Conservation (phyloP, 2,888 invertebrate species). For the Oscheius onirici region DNA sequence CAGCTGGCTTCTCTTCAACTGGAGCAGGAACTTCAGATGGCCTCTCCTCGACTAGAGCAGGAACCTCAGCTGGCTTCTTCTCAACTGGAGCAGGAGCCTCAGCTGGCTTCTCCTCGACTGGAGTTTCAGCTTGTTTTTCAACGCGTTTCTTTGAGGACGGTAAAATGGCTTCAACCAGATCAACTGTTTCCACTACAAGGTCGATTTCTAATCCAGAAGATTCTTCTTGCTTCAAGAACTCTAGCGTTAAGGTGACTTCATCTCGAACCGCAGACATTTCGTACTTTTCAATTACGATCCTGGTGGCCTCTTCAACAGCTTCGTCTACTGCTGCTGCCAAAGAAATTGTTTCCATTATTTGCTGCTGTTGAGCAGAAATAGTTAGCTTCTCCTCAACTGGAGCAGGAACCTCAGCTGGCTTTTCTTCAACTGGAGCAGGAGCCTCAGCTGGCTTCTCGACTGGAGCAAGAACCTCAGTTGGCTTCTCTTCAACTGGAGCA, state of each 20-base stretch:
- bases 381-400: conserved; percentile 7
- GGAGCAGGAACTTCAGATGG: background rate
- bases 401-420: conserved; percentile 10
- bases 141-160: background rate
- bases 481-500: no score
- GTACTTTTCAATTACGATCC: background rate
- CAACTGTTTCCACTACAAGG: conserved; percentile 15
- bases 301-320: background rate
- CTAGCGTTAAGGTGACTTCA: conserved; percentile 6
- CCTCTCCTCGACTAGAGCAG: background rate
- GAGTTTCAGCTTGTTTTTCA: background rate
- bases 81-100: background rate
- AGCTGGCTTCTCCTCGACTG: conserved; percentile 2
- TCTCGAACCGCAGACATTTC: background rate
- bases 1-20: conserved; percentile 1
- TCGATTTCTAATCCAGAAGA: conserved; percentile 20
- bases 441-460: background rate
- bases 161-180: background rate
- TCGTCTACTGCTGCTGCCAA: background rate
- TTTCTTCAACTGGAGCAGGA: conserved; percentile 25
- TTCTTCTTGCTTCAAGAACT: conserved; percentile 15
- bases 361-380: background rate
- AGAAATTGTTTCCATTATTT: no score
- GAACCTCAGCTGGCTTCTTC: conserved; percentile 2
- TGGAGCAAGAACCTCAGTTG: no score